Base-by-base conservation (phyloP, 2,113 vertebrate species). In the Otolemur garnettii region DNA sequence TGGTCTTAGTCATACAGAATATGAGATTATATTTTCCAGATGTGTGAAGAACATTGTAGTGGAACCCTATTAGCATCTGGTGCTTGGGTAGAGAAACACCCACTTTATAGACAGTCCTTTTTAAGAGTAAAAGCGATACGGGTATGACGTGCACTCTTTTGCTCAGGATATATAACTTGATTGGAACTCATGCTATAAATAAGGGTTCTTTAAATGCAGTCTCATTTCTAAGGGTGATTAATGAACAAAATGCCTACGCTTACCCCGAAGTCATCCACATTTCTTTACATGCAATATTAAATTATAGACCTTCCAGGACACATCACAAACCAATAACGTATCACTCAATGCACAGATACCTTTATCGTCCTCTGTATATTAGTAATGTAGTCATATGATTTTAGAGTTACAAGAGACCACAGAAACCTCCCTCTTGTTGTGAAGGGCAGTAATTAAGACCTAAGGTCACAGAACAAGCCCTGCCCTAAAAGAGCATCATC, bases 181-280 rank as follows among this genome's bases (percentile, higher is more conserved):
- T 93, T 60, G 13, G 33, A 90, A 87, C 11, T 50, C 42, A 42
- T 45, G 26, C 60, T 86, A 81, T 90, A 96, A 96, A 81, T 53
- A 97, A 94, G 30, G 35, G 15, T 30, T 96, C 22, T 87, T 91
- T 75, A 80, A 80, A 87, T 7, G 38, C 22, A 35, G 78, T 81
- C 62, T 94, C 77, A 95, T 79, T 96, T 97, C 78, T 93, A 95
- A 92, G 87, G 93, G 33, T 94, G 77, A 96, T 94, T 96, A 93
- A 92, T 88, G 60, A 91, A 91, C 9, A 3, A 90, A 97, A 92
- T 78, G 19, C 10, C 4, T 21, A 90, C 38, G 83, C 71, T 85
- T 88, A 97, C 75, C 50, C 82, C 72, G 80, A 95, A 88, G 78
- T 90, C 83, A 93, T 74, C 30, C 68, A 24, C 35, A 75, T 92